These are phyloP conservation scores for Salticus scenicus DNA, from an alignment of 2,888 invertebrate species.

Conservation along the genomic window DNA sequence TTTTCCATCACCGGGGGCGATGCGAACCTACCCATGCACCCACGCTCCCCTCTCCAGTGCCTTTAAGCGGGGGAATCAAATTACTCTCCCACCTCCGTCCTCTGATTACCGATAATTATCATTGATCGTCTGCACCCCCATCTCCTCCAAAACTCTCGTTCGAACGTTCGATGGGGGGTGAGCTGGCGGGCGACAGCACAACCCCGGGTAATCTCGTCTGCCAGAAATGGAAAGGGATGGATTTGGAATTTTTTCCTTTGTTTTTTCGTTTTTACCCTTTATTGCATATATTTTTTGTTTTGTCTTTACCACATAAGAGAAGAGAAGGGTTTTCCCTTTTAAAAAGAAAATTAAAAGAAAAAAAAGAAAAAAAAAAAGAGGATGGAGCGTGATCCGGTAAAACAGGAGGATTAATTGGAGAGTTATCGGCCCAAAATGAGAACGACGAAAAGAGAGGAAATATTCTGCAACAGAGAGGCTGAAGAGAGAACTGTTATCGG, in stretches of 20 bases:
- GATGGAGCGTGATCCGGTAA: not conserved
- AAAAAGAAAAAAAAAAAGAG: not conserved
- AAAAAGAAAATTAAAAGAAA: too few species aligned
- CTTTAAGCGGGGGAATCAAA: slow-evolving; percentile 68
- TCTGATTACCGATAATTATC: slow-evolving; percentile 70
- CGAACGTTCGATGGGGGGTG: slow-evolving; percentile 18
- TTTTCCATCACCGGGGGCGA: slow-evolving; percentile 52
- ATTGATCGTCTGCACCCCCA: slow-evolving; percentile 54
- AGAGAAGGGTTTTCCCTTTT: not conserved
- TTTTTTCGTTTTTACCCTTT: not conserved
- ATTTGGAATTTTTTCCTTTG: slow-evolving; percentile 3
- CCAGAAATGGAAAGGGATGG: slow-evolving; percentile 56
- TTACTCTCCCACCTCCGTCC: slow-evolving; percentile 65
- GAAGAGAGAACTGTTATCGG: slow-evolving; percentile 40
- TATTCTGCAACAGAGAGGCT: not conserved
- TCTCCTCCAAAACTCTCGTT: slow-evolving; percentile 27
- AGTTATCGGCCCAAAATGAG: slow-evolving; percentile 56
- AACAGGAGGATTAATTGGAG: slow-evolving; percentile 59
- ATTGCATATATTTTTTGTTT: slow-evolving; percentile 9
- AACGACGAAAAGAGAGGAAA: slow-evolving; percentile 27
- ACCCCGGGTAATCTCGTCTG: slow-evolving; percentile 50
- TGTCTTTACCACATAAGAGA: slow-evolving; percentile 6
- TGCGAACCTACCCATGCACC: slow-evolving; percentile 36
- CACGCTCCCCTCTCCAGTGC: slow-evolving; percentile 2
- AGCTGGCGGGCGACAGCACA: slow-evolving; percentile 23